These are phyloP conservation scores for Pammene aurita DNA, from an alignment of 2,888 invertebrate species.

Conservation along the genomic window DNA sequence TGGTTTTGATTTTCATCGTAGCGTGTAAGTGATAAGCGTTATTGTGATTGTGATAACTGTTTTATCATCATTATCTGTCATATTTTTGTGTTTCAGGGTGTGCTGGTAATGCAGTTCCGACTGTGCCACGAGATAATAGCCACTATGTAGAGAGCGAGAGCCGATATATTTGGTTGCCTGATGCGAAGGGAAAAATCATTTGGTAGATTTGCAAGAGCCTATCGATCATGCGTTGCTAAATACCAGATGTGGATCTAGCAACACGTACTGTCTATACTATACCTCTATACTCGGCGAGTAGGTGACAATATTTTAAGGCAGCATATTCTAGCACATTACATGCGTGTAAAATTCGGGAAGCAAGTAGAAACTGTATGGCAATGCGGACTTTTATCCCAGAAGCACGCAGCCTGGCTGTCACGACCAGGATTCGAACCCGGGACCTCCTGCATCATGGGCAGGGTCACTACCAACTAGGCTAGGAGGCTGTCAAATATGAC, in stretches of 20 bases:
- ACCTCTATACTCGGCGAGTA: conserved; percentile 36
- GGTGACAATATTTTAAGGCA: neutral
- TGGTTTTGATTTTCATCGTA: neutral
- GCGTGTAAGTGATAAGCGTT: conserved; percentile 1
- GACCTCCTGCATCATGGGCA: no score
- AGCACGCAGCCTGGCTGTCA: conserved; percentile 65
- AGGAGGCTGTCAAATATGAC: no score
- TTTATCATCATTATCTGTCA: neutral
- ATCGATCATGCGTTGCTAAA: conserved; percentile 8
- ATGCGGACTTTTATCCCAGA: conserved; percentile 66
- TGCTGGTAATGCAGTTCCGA: neutral
- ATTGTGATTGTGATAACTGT: neutral
- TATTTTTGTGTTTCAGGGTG: neutral
- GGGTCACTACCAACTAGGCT: no score
- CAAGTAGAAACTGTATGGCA: conserved; percentile 34
- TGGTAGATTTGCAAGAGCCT: no score
- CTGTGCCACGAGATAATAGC: no score
- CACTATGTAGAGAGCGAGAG: no score
- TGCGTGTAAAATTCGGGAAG: no score
- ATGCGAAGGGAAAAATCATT: no score
- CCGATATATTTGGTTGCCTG: no score
- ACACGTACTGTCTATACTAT: conserved; percentile 50
- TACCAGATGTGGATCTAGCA: conserved; percentile 63
- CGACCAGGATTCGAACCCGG: no score
- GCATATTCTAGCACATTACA: no score